Base-by-base conservation (phyloP, 1,140 invertebrate species). In the Dinoponera quadriceps region DNA sequence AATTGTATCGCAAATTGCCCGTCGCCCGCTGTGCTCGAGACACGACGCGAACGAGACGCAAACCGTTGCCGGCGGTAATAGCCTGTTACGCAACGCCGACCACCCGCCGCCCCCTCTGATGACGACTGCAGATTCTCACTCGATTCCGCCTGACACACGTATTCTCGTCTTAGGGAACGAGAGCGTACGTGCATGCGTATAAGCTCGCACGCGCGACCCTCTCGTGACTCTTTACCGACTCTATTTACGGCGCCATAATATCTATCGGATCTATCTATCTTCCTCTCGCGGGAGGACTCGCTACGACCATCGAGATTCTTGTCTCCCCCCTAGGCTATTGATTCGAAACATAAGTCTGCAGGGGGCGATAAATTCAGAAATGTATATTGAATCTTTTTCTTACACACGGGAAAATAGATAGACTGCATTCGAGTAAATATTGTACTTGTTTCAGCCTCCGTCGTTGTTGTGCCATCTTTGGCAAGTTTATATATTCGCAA, bases 1-100 rank as follows among this genome's bases (percentile, higher is more conserved):
- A 90, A 91, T 91, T 91, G 90, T 91, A 88, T 91, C 89, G 88
- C 89, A 91, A 91, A 91, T 91, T 91, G 86, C 88, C 68, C 78
- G 83, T 60, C 88, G 72, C 86, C 85, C 74, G 87, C 80, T 66
- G 85, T 29, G 81, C 62, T 78, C 62, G 55, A 75, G 82, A 75
- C 72, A 77, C 72, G 83, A 63, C 29, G 78, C 72, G 57, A 82
- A 82, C 69, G 83, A 88, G 68, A 55, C 86, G 38, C 38, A 44
- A 66, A 82, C 59, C 68, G 82, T 81, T 57, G 73, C 54, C 29
- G 59, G 68, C 85, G 69, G 85, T 89, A 90, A 90, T 90, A 85
- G 87, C 88, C 89, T 90, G 87, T 89, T 89, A 91, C 85, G 86
- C 78, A 83, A 85, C 80, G 87, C 85, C 83, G 84, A 75, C 11